Conservation (phyloP, 64 coral and sea anemone genomes). For the Acropora yongei region DNA sequence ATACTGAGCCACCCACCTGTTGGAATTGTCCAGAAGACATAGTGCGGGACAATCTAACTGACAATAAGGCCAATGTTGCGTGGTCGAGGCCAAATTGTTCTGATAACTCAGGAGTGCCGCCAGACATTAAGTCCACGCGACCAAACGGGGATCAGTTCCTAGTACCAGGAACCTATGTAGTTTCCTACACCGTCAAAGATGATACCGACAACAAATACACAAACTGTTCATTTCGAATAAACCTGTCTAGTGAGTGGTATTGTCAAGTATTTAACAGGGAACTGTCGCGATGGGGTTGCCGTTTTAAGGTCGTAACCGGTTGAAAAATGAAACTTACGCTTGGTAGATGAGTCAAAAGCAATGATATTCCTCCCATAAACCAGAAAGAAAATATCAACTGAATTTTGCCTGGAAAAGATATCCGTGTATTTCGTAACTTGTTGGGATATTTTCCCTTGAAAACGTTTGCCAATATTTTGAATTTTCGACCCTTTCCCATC, state of each 20-base stretch:
- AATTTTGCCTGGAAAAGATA: too few species aligned
- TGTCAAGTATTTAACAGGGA: too few species aligned
- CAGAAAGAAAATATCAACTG: too few species aligned
- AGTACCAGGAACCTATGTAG: background rate
- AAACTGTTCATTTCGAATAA: constrained; percentile 52
- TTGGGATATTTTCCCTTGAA: too few species aligned
- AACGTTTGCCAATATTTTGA: too few species aligned
- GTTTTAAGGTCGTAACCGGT: too few species aligned
- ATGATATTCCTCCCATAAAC: too few species aligned
- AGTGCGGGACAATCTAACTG: background rate
- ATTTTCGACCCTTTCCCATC: background rate
- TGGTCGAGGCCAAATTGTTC: constrained; percentile 53
- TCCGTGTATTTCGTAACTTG: too few species aligned
- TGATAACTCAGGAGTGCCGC: constrained; percentile 48
- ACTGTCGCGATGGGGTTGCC: too few species aligned
- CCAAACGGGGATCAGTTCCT: background rate
- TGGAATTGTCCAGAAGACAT: constrained; percentile 16
- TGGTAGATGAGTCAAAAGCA: too few species aligned
- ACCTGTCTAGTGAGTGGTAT: constrained; percentile 42
- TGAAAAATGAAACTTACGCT: too few species aligned
- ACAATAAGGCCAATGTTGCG: background rate
- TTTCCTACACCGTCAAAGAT: constrained; percentile 4
- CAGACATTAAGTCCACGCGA: background rate
- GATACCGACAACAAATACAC: background rate
- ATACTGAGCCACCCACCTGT: constrained; percentile 59